Base-by-base conservation (phyloP, 1,140 invertebrate species). In the Asobara japonica region DNA sequence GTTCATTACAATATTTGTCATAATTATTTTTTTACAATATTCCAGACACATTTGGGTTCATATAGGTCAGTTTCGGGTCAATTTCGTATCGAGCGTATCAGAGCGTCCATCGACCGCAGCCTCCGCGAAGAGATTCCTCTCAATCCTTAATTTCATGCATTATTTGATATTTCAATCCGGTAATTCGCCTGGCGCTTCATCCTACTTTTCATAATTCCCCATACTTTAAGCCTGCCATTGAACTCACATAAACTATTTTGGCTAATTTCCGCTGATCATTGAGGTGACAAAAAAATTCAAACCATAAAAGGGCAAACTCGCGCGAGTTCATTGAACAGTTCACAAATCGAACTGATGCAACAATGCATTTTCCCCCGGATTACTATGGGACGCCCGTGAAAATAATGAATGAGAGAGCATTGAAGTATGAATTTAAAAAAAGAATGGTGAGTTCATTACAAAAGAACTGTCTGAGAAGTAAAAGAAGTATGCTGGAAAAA, bases 351-450 rank as follows among this genome's bases (percentile, higher is more conserved):
- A 45, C 10, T 18, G 4, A 3, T 56, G 18, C 51, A 56, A 56
- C 51, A 25, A 56, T 56, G 18, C 51, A 56, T 56, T 56, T 25
- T 13, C 18, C 18, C 51, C 51, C 25, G 51, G 22, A 18, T 51
- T 51, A 51, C 36, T n/a, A 38, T 10, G 36, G 10, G 41, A 56
- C 22, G 22, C 20, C 20, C 6, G 8, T 56, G 22, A 56, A 56
- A 56, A 45, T 45, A 45, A 45, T 45, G 41, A 45, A 45, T 45
- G 41, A 45, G 41, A 27, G 10, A 56, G 51, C 51, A 27, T 22
- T 27, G 22, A 20, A 56, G 51, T 56, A 56, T 56, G 22, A 56
- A 56, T 56, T 56, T 25, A 56, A 56, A 56, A 56, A 56, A 56
- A 45, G n/a, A n/a, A 4, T 3, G 25, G 51, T 25, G 10, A 56